These are phyloP conservation scores for Trematomus bernacchii DNA, from an alignment of 2,797 vertebrate species.

Conservation along the genomic window DNA sequence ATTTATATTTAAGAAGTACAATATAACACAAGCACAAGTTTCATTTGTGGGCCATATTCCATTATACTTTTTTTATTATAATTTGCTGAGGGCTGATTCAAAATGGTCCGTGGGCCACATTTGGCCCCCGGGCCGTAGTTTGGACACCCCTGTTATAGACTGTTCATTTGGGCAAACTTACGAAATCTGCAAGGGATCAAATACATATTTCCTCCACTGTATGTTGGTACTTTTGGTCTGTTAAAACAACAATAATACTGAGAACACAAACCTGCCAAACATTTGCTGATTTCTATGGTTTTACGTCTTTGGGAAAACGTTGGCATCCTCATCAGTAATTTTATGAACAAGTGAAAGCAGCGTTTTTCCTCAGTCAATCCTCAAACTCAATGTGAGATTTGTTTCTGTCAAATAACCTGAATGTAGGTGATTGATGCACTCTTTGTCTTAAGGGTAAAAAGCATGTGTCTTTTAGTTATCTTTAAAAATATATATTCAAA, in stretches of 20 bases:
- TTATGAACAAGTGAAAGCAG: slow-evolving; percentile 9
- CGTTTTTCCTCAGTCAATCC: slow-evolving; percentile 35
- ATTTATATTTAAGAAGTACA: no score
- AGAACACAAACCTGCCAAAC: not conserved
- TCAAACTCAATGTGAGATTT: slow-evolving; percentile 36
- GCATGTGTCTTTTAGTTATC: not conserved
- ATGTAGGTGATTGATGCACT: slow-evolving; percentile 35
- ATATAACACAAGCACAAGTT: no score
- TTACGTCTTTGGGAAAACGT: slow-evolving; percentile 14
- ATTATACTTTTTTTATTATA: no score
- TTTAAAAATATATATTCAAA: slow-evolving; percentile 14
- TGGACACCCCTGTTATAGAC: no score
- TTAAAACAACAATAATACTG: not conserved
- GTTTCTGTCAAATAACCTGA: slow-evolving; percentile 12
- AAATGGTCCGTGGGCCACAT: no score
- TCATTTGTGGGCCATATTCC: no score
- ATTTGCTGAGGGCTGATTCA: no score
- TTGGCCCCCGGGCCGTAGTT: no score
- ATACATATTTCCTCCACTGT: no score
- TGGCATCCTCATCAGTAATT: not conserved
- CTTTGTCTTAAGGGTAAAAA: not conserved
- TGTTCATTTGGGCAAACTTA: no score
- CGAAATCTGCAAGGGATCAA: no score
- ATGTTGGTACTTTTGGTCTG: not conserved
- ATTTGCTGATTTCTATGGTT: not conserved